Evolutionary conservation across 1,140 invertebrate genomes (phyloP).

Genomic region (Muscidifurax raptorellus): DNA sequence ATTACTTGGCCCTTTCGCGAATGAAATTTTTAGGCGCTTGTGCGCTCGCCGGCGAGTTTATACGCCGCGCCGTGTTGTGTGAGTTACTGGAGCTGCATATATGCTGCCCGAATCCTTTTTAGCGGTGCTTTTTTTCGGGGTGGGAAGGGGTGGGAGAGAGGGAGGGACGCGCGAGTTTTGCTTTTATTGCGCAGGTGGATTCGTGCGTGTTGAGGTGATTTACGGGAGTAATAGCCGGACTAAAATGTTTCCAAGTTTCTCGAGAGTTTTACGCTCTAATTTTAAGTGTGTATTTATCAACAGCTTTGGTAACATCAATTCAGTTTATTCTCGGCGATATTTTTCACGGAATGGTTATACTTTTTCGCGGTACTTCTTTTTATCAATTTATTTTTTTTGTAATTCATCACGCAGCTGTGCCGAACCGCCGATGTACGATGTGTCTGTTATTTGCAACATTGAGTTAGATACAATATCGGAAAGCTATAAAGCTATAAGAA

Average conservation of each 20-base stretch:
- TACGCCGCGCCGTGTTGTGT: background rate
- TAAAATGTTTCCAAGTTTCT: constrained; percentile 13
- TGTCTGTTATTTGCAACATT: background rate
- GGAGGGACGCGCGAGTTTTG: background rate
- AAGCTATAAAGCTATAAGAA: too few species aligned
- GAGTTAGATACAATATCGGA: too few species aligned
- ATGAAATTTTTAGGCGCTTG: constrained; percentile 32
- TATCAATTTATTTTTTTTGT: constrained; percentile 2
- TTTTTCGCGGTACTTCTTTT: background rate
- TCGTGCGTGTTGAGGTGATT: constrained; percentile 16
- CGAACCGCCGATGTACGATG: background rate
- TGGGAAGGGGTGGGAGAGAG: background rate
- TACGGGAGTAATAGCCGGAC: constrained; percentile 7
- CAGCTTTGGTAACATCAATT: constrained; percentile 1
- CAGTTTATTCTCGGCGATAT: constrained; percentile 1
- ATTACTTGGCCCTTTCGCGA: constrained; percentile 25
- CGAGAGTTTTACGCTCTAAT: constrained; percentile 5
- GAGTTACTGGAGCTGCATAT: background rate
- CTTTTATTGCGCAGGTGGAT: constrained; percentile 13
- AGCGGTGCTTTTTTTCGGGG: background rate
- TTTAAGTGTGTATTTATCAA: constrained; percentile 4
- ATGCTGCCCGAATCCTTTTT: background rate
- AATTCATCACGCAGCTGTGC: background rate
- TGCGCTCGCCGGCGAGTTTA: background rate
- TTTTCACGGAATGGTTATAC: background rate